A percentile compares a stretch with the other conserved stretches of the same genome.
Evolutionary conservation across 1,140 invertebrate species (phyloP).

Genomic region (Paramacrobiotus metropolitanus): DNA sequence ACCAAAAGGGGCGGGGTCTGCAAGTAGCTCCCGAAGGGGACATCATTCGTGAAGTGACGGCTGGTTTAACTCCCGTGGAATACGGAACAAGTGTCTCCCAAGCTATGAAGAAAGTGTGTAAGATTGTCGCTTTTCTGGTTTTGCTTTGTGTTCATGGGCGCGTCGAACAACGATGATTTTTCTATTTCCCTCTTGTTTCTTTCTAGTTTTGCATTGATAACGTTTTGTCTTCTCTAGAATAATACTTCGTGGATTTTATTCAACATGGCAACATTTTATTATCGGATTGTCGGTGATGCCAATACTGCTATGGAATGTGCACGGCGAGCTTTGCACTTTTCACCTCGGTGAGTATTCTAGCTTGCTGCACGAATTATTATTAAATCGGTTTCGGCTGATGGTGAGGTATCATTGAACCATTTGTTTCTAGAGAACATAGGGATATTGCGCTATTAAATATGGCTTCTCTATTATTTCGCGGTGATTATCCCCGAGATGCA

Average conservation of each 20-base stretch:
- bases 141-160: no score
- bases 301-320: slow-evolving; percentile 54
- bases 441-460: slow-evolving; percentile 53
- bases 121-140: no score
- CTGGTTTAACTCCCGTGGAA: neutral
- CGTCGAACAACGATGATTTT: no score
- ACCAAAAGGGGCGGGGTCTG: neutral
- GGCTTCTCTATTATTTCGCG: slow-evolving; percentile 52
- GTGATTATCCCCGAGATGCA: slow-evolving; percentile 45
- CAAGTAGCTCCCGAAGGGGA: neutral
- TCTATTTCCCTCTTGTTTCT: no score
- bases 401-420: slow-evolving; percentile 3
- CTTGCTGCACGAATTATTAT: no score
- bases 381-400: slow-evolving; percentile 2
- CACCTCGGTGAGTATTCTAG: slow-evolving; percentile 47
- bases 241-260: slow-evolving; percentile 56
- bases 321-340: slow-evolving; percentile 45
- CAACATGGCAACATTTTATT: slow-evolving; percentile 58
- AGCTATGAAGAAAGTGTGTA: neutral
- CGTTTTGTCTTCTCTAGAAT: slow-evolving; percentile 29
- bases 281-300: slow-evolving; percentile 51
- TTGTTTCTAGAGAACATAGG: slow-evolving; percentile 34
- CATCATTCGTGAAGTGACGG: neutral
- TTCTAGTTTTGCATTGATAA: no score
- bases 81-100: neutral